phyloP scores from a whole-genome alignment of 1,140 invertebrate genomes.

The Drosophila guanche region DNA sequence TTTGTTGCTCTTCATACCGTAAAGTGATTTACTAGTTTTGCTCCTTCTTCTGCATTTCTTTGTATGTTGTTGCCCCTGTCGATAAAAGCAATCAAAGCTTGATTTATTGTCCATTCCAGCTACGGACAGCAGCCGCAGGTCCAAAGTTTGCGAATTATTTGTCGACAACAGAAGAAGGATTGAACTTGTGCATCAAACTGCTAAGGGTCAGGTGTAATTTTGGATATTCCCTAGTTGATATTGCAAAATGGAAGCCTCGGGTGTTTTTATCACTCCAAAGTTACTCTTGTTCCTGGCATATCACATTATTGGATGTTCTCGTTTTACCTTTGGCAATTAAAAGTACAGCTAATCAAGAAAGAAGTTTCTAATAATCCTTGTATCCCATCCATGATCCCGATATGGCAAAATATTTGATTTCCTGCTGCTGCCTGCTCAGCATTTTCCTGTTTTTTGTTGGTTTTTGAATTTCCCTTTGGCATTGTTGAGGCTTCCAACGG shows the following conservation, averaged over 20 bases:
- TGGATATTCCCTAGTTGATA: no score
- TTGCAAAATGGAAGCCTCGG: no score
- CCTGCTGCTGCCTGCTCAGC: conserved; percentile 6
- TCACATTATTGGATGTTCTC: no score
- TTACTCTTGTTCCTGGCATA: no score
- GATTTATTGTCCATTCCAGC: conserved; percentile 49
- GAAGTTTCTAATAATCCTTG: no score
- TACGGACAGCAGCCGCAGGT: conserved; percentile 27
- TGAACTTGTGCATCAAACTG: conserved; percentile 2
- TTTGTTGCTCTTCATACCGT: conserved; percentile 36
- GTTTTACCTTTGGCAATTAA: no score
- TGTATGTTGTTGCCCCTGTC: conserved; percentile 38
- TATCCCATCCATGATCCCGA: neutral
- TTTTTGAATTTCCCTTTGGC: conserved; percentile 6
- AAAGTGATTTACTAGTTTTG: conserved; percentile 53
- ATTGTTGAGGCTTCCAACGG: conserved; percentile 23
- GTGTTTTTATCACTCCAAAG: no score
- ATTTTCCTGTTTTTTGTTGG: neutral
- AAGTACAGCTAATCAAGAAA: no score
- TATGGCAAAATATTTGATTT: conserved; percentile 35
- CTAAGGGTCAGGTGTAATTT: no score
- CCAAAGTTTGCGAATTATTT: conserved; percentile 11
- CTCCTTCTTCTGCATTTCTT: neutral
- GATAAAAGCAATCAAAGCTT: conserved; percentile 59
- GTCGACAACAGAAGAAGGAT: conserved; percentile 5